Percentiles rank a stretch among this genome's conserved stretches.
These are phyloP conservation scores for Distichodus sexfasciatus DNA, from an alignment of 2,797 vertebrate genomes.

Conservation along the genomic window DNA sequence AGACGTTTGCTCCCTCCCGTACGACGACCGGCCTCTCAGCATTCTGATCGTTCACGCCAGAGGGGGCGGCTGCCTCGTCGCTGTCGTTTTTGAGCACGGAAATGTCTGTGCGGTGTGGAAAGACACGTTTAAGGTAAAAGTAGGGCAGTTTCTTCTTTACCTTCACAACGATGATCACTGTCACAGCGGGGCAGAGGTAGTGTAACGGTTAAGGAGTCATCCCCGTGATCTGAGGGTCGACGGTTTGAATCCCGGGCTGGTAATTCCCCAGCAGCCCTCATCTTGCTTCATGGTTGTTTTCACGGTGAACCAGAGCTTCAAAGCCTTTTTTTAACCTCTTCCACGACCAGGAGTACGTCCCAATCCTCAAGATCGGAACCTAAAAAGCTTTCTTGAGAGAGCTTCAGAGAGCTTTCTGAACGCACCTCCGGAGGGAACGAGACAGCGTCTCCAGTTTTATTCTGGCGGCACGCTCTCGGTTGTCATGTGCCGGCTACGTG, in stretches of 20 bases:
- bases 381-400: not conserved
- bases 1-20: slow-evolving; percentile 82
- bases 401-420: too few relatives aligned
- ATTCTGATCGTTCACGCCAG: slow-evolving; percentile 74
- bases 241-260: too few relatives aligned
- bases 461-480: not conserved
- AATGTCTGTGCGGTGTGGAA: slow-evolving; percentile 80
- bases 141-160: too few relatives aligned
- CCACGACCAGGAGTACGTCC: not conserved
- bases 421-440: too few relatives aligned
- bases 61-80: slow-evolving; percentile 70
- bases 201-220: too few relatives aligned
- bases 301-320: not conserved
- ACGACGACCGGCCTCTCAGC: slow-evolving; percentile 68
- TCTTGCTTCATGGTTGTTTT: not conserved
- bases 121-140: slow-evolving; percentile 86
- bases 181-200: too few relatives aligned
- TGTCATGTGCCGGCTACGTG: not conserved
- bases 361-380: not conserved
- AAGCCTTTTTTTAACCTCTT: not conserved
- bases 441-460: not conserved
- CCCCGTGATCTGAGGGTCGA: too few relatives aligned
- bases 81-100: slow-evolving; percentile 75
- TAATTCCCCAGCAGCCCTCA: not conserved
- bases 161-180: too few relatives aligned